These are phyloP conservation scores for Peromyscus maniculatus DNA, from an alignment of 2,113 vertebrate species.

Conservation along the genomic window DNA sequence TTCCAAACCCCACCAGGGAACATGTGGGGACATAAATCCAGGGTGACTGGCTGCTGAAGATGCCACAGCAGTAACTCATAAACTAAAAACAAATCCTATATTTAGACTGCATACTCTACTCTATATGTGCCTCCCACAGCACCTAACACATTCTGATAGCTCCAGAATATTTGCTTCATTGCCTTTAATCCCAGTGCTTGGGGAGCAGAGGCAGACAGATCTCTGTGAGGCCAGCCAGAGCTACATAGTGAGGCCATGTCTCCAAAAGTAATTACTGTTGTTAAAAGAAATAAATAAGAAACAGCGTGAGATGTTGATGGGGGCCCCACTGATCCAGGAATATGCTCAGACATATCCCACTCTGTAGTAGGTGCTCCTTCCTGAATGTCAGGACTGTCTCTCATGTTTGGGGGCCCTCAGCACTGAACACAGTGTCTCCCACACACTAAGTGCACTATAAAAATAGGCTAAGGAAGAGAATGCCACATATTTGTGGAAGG, in stretches of 20 bases:
- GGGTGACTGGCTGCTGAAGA: not conserved
- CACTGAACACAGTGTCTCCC: not conserved
- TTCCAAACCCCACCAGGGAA: not conserved
- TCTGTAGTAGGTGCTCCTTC: rapidly evolving
- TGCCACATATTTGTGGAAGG: not conserved
- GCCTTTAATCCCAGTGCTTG: not conserved
- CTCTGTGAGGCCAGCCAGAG: not conserved
- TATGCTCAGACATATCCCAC: not conserved
- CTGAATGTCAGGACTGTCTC: not conserved
- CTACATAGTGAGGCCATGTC: not conserved
- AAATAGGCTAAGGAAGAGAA: not conserved
- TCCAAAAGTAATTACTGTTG: not conserved
- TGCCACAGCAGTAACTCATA: not conserved
- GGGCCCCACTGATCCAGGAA: not conserved
- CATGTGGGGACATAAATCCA: rapidly evolving
- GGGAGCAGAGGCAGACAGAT: not conserved
- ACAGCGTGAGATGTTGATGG: not conserved
- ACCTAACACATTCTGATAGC: too few species aligned
- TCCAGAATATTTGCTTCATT: not conserved
- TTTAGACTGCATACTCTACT: not conserved
- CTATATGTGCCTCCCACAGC: not conserved
- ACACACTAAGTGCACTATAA: not conserved
- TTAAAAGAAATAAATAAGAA: not conserved
- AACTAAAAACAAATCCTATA: not conserved
- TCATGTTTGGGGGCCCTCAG: not conserved